phyloP scores from a whole-genome alignment of 2,113 vertebrate genomes.

The Etia nguti region DNA sequence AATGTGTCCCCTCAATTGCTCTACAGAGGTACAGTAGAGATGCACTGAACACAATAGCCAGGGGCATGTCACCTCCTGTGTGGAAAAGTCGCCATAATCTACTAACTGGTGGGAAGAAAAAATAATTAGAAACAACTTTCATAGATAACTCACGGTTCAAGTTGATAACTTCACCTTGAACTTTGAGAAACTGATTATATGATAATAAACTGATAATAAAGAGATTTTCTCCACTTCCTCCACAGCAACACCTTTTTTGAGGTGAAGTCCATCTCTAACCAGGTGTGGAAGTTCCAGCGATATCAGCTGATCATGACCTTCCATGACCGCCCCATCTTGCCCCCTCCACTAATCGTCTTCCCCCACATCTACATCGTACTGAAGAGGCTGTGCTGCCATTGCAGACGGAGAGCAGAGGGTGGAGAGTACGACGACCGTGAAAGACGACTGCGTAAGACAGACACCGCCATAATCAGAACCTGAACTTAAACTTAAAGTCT shows the following conservation, averaged over 20 bases:
- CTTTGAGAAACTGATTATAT: background rate
- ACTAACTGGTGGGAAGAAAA: background rate
- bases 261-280: slow-evolving; percentile 97
- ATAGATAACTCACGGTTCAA: background rate
- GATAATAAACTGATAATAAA: background rate
- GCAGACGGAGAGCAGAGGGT: slow-evolving; percentile 72
- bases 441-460: slow-evolving; percentile 80
- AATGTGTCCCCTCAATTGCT: background rate
- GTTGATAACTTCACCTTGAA: background rate
- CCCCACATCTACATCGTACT: slow-evolving; percentile 87
- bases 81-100: background rate
- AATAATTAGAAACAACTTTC: background rate
- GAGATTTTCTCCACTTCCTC: background rate
- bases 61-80: background rate
- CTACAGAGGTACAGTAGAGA: background rate
- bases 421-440: slow-evolving; percentile 84
- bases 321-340: slow-evolving; percentile 91
- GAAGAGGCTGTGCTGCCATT: slow-evolving; percentile 78
- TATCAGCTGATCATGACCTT: slow-evolving; percentile 98
- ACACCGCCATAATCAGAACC: background rate
- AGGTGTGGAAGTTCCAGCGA: slow-evolving; percentile 98
- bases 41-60: background rate
- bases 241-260: slow-evolving; percentile 96
- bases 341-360: slow-evolving; percentile 90
- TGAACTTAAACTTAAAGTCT: background rate